Conservation (phyloP, 2,113 vertebrate genomes). For the Macheiramphus alcinus region DNA sequence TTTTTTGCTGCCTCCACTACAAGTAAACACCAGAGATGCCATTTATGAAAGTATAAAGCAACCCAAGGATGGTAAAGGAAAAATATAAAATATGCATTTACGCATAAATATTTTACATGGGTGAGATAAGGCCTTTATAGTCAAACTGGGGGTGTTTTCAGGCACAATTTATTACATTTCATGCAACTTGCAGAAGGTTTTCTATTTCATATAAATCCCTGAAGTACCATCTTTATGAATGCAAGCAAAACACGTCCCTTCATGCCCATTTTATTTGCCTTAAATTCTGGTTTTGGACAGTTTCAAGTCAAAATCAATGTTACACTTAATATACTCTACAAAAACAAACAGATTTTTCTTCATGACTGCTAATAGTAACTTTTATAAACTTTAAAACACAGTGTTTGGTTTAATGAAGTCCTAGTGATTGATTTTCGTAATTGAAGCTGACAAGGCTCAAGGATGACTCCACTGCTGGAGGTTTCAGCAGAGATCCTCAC, state of each 20-base stretch:
- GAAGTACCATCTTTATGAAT: constrained; percentile 46
- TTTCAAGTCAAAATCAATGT: constrained; percentile 64
- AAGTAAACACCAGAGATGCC: constrained; percentile 39
- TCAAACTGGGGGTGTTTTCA: constrained; percentile 55
- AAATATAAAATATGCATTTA: constrained; percentile 67
- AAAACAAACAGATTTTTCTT: constrained; percentile 42
- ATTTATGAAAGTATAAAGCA: constrained; percentile 52
- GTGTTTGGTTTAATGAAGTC: constrained; percentile 3
- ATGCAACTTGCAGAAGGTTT: constrained; percentile 57
- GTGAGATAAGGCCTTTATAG: constrained; percentile 61
- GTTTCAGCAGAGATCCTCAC: background rate
- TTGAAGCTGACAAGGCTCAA: background rate
- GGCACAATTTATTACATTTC: constrained; percentile 57
- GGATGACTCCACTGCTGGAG: background rate
- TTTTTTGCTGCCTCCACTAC: background rate
- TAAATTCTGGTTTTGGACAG: constrained; percentile 58
- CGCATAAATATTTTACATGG: constrained; percentile 60
- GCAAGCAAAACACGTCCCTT: constrained; percentile 47
- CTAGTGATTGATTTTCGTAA: constrained; percentile 15
- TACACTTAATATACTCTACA: constrained; percentile 14
- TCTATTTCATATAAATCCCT: constrained; percentile 62
- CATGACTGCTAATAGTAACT: constrained; percentile 43
- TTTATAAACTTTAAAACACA: constrained; percentile 15
- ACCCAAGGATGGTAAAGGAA: constrained; percentile 36
- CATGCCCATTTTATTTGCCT: constrained; percentile 40